phyloP scores from a whole-genome alignment of 2,888 invertebrate species.

The Drosophila anomalata region DNA sequence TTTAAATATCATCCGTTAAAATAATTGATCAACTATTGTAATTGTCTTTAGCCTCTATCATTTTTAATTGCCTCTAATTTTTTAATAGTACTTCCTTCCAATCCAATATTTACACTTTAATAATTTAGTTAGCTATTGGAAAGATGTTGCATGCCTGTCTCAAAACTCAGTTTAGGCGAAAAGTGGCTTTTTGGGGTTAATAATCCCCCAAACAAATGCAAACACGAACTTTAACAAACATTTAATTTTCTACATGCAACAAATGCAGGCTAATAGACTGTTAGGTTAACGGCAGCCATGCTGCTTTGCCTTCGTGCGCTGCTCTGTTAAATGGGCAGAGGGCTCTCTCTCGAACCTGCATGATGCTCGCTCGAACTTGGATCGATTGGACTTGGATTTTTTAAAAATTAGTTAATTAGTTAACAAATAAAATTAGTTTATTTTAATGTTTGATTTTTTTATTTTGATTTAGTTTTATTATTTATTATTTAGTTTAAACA shows the following conservation, averaged over 20 bases:
- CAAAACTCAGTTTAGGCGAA: neutral
- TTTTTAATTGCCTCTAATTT: neutral
- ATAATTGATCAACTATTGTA: neutral
- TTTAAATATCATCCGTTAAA: neutral
- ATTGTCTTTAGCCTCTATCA: neutral
- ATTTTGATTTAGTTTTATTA: too few species aligned
- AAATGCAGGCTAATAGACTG: slow-evolving; percentile 12
- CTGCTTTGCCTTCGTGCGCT: slow-evolving; percentile 19
- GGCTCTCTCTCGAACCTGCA: neutral
- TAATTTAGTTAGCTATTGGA: neutral
- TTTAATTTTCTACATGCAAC: slow-evolving; percentile 18
- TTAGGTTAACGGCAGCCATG: neutral
- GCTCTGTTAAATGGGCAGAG: slow-evolving; percentile 16
- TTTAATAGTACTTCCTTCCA: neutral
- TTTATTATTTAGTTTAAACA: too few species aligned
- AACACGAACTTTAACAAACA: neutral
- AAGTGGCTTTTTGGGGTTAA: neutral
- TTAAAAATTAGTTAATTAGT: too few species aligned
- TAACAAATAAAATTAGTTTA: too few species aligned
- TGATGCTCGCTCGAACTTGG: neutral
- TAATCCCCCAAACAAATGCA: slow-evolving; percentile 1
- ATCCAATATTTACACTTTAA: neutral
- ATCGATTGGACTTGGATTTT: neutral
- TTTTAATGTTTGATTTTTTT: too few species aligned
- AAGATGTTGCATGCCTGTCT: neutral